phyloP scores from a whole-genome alignment of 2,113 vertebrate species.

The Rostratula benghalensis region DNA sequence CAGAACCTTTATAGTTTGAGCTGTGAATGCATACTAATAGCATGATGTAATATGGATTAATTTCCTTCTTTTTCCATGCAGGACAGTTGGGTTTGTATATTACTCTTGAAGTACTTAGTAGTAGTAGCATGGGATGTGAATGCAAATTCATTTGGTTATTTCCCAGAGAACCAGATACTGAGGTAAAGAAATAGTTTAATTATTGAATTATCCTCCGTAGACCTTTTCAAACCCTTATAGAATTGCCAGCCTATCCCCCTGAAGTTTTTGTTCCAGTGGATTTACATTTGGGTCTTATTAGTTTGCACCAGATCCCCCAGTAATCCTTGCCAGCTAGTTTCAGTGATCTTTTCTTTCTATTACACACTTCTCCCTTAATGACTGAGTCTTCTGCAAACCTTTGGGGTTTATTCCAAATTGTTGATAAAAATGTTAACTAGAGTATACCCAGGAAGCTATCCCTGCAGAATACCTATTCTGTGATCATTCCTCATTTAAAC shows the following conservation, averaged over 20 bases:
- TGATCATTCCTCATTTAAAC: constrained; percentile 18
- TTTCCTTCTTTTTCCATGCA: constrained; percentile 34
- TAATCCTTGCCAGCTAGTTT: neutral
- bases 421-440: constrained; percentile 1
- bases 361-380: neutral
- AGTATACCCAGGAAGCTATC: neutral
- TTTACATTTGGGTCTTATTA: neutral
- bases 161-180: neutral
- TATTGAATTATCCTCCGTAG: neutral
- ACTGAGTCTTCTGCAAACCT: neutral
- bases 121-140: neutral
- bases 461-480: neutral
- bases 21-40: constrained; percentile 47
- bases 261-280: neutral
- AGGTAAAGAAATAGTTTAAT: neutral
- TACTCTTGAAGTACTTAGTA: constrained; percentile 1
- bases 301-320: neutral
- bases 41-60: neutral
- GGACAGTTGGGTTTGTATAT: constrained; percentile 31
- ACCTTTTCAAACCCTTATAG: neutral
- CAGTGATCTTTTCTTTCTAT: neutral
- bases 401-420: neutral
- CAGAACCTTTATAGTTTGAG: constrained; percentile 51
- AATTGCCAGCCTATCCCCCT: neutral
- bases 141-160: constrained; percentile 22